Evolutionary conservation across 2,888 invertebrate species (phyloP).

Genomic region (Polydrusus tereticollis): DNA sequence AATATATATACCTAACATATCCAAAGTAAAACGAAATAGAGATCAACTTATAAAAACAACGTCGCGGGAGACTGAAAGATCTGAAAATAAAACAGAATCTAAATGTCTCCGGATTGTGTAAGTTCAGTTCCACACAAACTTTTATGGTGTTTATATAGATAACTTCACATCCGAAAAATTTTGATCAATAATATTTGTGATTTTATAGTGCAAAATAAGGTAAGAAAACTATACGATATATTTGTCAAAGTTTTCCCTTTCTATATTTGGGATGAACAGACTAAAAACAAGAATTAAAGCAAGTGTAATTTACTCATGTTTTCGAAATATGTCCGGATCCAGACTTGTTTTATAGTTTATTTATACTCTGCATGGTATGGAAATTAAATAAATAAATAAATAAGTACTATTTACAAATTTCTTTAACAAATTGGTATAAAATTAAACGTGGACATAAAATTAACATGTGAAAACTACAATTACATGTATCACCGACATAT

Average conservation of each 20-base stretch:
- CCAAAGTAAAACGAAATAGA: constrained; percentile 48
- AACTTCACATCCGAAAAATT: constrained; percentile 37
- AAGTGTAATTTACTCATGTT: constrained; percentile 34
- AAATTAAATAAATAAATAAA: constrained; percentile 2
- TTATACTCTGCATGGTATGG: background rate
- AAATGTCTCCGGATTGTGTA: constrained; percentile 66
- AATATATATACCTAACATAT: too few relatives aligned
- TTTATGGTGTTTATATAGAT: constrained; percentile 58
- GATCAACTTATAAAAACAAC: constrained; percentile 49
- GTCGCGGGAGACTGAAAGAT: constrained; percentile 67
- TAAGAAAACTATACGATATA: constrained; percentile 19
- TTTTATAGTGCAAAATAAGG: constrained; percentile 12
- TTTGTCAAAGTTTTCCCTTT: constrained; percentile 20
- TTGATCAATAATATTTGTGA: constrained; percentile 4
- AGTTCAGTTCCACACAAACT: constrained; percentile 62
- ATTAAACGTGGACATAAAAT: constrained; percentile 11
- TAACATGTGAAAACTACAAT: constrained; percentile 48
- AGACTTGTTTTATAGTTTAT: constrained; percentile 16
- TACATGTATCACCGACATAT: constrained; percentile 59
- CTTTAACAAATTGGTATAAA: background rate
- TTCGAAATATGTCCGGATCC: constrained; percentile 12
- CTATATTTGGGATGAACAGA: constrained; percentile 22
- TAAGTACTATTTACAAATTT: background rate
- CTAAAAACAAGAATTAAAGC: constrained; percentile 35
- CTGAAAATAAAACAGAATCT: constrained; percentile 68